These are phyloP conservation scores for Drosophila paramelanica DNA, from an alignment of 2,888 invertebrate species.

Conservation along the genomic window DNA sequence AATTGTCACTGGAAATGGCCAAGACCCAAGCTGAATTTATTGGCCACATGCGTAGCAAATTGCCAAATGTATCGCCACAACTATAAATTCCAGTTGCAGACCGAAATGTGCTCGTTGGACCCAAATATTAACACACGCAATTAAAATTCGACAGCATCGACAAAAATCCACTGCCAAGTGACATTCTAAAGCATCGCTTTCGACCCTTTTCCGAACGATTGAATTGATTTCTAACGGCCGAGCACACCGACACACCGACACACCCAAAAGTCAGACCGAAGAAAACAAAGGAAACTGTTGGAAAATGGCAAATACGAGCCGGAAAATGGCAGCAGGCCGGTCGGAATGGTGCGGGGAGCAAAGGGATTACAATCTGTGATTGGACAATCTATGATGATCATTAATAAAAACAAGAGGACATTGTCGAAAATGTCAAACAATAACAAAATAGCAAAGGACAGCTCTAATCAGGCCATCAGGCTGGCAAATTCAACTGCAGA, in stretches of 20 bases:
- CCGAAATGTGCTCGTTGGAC: conserved; percentile 22
- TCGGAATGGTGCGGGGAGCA: neutral
- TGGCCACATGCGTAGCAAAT: conserved; percentile 40
- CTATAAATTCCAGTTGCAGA: conserved; percentile 63
- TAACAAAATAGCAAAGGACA: conserved; percentile 41
- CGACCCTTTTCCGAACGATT: conserved; percentile 80
- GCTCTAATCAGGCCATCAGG: conserved; percentile 59
- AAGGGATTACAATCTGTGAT: conserved; percentile 68
- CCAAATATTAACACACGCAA: conserved; percentile 74
- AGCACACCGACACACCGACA: conserved; percentile 26
- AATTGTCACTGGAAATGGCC: conserved; percentile 51
- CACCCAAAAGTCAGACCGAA: conserved; percentile 11
- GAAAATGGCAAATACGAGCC: conserved; percentile 22
- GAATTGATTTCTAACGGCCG: conserved; percentile 57
- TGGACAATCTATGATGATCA: conserved; percentile 71
- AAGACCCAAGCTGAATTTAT: conserved; percentile 55
- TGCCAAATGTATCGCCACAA: conserved; percentile 33
- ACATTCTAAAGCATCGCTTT: conserved; percentile 28
- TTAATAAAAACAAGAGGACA: conserved; percentile 73
- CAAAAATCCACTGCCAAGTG: conserved; percentile 42
- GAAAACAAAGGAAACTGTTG: conserved; percentile 7
- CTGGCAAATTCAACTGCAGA: conserved; percentile 43
- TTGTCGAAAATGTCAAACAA: conserved; percentile 56
- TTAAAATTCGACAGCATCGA: conserved; percentile 68
- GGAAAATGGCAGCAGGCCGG: conserved; percentile 29